Evolutionary conservation across 1,140 invertebrate species (phyloP).

Genomic region (Dinothrombium tinctorium): DNA sequence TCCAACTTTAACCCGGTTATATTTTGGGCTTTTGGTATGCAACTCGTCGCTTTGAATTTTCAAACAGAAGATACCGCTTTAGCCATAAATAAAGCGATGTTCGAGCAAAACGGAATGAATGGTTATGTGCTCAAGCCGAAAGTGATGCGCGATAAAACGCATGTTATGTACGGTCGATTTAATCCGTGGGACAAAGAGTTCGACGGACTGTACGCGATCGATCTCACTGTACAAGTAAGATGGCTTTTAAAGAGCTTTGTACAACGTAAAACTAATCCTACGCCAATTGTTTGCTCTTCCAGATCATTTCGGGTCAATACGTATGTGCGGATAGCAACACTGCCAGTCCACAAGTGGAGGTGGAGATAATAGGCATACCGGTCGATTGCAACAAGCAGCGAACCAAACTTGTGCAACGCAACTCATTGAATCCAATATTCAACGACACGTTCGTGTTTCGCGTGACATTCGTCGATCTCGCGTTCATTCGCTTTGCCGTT

Average conservation of each 20-base stretch:
- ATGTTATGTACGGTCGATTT: conserved; percentile 72
- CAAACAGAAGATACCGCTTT: conserved; percentile 31
- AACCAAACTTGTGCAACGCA: conserved; percentile 55
- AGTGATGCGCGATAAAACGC: conserved; percentile 35
- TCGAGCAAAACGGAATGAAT: conserved; percentile 35
- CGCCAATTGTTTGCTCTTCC: conserved; percentile 3
- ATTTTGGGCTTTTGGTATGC: conserved; percentile 32
- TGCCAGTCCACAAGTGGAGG: conserved; percentile 62
- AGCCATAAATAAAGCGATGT: conserved; percentile 32
- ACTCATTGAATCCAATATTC: conserved; percentile 81
- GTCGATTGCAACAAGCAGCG: conserved; percentile 69
- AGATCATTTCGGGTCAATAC: conserved; percentile 70
- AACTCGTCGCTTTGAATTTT: conserved; percentile 33
- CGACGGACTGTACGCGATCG: conserved; percentile 61
- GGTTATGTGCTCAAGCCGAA: conserved; percentile 37
- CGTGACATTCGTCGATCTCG: conserved; percentile 52
- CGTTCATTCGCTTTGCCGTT: conserved; percentile 64
- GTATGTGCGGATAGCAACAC: conserved; percentile 45
- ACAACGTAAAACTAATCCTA: background rate
- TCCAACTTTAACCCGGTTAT: conserved; percentile 32
- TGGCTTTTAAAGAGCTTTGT: background rate
- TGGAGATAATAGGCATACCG: conserved; percentile 70
- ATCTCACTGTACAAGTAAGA: conserved; percentile 44
- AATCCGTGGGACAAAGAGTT: conserved; percentile 83
- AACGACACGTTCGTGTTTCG: conserved; percentile 72